Percentiles rank a stretch among this genome's conserved stretches.
These are phyloP conservation scores for Phrynosoma blainvillii DNA, from an alignment of 2,113 vertebrate genomes.

Conservation along the genomic window DNA sequence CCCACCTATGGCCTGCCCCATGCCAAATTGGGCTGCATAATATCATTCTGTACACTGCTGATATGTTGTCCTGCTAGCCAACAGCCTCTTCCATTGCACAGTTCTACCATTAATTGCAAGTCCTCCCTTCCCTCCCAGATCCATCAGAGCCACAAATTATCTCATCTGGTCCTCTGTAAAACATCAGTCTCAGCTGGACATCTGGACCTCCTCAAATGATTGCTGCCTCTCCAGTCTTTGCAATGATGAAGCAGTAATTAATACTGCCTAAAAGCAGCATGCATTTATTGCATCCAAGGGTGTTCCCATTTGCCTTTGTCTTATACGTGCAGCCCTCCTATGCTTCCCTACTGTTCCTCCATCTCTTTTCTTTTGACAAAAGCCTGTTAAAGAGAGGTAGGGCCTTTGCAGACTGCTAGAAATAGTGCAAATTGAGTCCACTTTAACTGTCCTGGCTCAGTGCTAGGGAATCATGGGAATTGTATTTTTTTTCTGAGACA, in stretches of 20 bases:
- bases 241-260: neutral
- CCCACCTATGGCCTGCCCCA: too few species aligned
- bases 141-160: neutral
- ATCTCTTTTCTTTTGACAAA: neutral
- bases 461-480: too few species aligned
- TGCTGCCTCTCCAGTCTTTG: neutral
- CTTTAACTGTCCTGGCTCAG: too few species aligned
- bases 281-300: neutral
- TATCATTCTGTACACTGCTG: too few species aligned
- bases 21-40: too few species aligned
- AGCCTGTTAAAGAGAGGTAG: too few species aligned
- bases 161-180: neutral
- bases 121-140: neutral
- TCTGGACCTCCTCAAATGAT: neutral
- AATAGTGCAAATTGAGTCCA: too few species aligned
- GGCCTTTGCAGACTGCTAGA: too few species aligned
- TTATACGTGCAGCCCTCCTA: neutral
- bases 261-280: neutral
- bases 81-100: too few species aligned
- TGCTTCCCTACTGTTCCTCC: neutral
- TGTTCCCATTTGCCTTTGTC: neutral
- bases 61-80: too few species aligned
- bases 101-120: neutral
- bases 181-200: neutral
- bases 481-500: too few species aligned